A percentile compares a stretch with the other conserved stretches of the same genome.
phyloP scores from a whole-genome alignment of 2,888 invertebrate genomes.

The Ptychoptera albimana region DNA sequence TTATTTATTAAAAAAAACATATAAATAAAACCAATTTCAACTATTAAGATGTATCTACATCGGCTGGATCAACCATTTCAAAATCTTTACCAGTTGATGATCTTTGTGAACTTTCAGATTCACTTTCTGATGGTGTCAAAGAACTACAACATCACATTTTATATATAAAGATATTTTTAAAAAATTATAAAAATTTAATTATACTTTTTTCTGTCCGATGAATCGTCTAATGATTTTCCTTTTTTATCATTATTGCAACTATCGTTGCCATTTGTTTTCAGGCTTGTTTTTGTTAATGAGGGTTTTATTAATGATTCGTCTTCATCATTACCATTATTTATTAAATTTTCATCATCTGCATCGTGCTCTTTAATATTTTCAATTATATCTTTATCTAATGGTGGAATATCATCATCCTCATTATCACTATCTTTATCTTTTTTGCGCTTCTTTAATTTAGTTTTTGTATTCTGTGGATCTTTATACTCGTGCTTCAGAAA shows the following conservation, averaged over 20 bases:
- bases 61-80: constrained; percentile 66
- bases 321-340: not conserved
- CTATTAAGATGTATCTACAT: constrained; percentile 34
- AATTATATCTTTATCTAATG: constrained; percentile 24
- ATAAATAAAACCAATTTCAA: not conserved
- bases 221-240: not conserved
- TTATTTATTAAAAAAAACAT: constrained; percentile 14
- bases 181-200: not conserved
- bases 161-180: not conserved
- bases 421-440: constrained; percentile 71
- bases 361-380: constrained; percentile 28
- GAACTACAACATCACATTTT: not conserved
- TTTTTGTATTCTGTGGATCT: constrained; percentile 39
- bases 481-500: constrained; percentile 59
- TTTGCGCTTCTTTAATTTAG: constrained; percentile 45
- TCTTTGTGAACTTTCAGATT: constrained; percentile 63
- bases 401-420: constrained; percentile 41
- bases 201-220: not conserved
- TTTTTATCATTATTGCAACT: constrained; percentile 15
- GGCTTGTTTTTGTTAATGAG: too few species aligned
- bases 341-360: constrained; percentile 10
- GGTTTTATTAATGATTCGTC: not conserved
- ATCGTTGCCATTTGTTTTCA: constrained; percentile 12
- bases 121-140: constrained; percentile 49
- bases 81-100: constrained; percentile 76